Evolutionary conservation across 1,140 invertebrate genomes (phyloP), one percentile per base, ranked within the genome.

Genomic region (Rhagoletis zephyria): DNA sequence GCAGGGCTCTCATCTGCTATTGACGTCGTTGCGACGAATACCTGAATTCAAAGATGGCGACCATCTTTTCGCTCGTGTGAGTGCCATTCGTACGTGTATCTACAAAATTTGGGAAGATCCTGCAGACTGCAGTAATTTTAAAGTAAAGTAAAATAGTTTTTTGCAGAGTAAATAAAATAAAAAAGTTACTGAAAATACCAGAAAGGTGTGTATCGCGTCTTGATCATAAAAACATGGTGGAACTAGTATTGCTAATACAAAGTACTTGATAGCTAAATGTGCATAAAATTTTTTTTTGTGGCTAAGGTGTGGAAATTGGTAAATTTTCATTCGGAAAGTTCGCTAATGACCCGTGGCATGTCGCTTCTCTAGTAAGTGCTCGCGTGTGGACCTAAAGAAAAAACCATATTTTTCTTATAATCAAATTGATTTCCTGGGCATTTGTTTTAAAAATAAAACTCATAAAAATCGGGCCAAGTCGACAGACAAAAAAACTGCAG

Each of bases 71-170:
- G 74, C 74, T 81, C 74, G 74, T 81, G 74, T 81, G 74, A 81
- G 74, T 81, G n/a, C 48, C 16, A 81, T 81, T 81, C 74, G 74
- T 81, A 81, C 74, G 74, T 81, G 56, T 81, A 81, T 56, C 74
- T 81, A 81, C 74, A 81, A 81, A 81, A 59, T 81, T 81, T 81
- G 74, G 74, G 74, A 81, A 81, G 51, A 81, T 81, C 74, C 74
- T 81, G 74, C 74, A 81, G 74, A 56, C 74, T 81, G 74, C 74
- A 81, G 74, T 56, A 81, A 81, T 81, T 81, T 81, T 81, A 81
- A 81, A 81, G 74, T 81, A 42, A 81, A 81, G 74, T 81, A 19
- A 81, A 81, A 30, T 56, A 81, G 74, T 81, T 19, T 59, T 81
- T 81, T 81, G 74, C 74, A 56, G 14, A 81, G n/a, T 81, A 81